A percentile compares a stretch with the other conserved stretches of the same genome.
phyloP scores from a whole-genome alignment of 2,113 vertebrate genomes.

The Motacilla alba region DNA sequence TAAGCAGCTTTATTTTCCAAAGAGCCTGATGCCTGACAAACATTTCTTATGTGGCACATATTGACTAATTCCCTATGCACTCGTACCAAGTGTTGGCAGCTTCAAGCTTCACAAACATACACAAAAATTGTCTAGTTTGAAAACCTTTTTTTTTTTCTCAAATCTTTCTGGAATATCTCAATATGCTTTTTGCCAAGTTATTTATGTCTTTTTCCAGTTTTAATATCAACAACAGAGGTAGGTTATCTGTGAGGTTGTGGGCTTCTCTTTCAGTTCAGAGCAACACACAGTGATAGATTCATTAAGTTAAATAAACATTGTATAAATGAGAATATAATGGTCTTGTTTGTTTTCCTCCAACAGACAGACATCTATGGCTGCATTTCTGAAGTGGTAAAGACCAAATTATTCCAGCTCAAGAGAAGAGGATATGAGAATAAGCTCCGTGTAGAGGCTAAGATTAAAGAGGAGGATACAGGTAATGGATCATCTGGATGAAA shows the following conservation, averaged over 20 bases:
- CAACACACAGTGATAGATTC: not conserved
- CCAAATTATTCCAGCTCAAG: constrained; percentile 74
- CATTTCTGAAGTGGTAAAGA: constrained; percentile 64
- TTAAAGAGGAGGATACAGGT: constrained; percentile 78
- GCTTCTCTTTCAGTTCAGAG: not conserved
- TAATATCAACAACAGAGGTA: not conserved
- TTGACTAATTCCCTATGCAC: not conserved
- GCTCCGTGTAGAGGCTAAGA: constrained; percentile 64
- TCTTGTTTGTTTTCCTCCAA: not conserved
- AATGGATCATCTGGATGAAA: not conserved
- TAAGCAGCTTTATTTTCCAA: not conserved
- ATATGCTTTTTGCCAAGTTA: not conserved
- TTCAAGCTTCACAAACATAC: not conserved
- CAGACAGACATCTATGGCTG: constrained; percentile 73
- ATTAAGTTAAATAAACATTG: not conserved
- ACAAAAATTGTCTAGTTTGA: not conserved
- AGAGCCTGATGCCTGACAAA: not conserved
- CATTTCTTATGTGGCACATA: not conserved
- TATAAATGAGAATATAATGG: not conserved
- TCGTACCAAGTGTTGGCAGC: not conserved
- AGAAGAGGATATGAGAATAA: constrained; percentile 65
- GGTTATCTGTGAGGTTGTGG: not conserved
- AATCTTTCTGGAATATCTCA: not conserved
- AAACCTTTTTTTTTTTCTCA: not conserved
- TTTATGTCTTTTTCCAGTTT: not conserved